A percentile compares a stretch with the other conserved stretches of the same genome.
Evolutionary conservation across 2,888 invertebrate genomes (phyloP).

Genomic region (Torymus aiolomorphi): DNA sequence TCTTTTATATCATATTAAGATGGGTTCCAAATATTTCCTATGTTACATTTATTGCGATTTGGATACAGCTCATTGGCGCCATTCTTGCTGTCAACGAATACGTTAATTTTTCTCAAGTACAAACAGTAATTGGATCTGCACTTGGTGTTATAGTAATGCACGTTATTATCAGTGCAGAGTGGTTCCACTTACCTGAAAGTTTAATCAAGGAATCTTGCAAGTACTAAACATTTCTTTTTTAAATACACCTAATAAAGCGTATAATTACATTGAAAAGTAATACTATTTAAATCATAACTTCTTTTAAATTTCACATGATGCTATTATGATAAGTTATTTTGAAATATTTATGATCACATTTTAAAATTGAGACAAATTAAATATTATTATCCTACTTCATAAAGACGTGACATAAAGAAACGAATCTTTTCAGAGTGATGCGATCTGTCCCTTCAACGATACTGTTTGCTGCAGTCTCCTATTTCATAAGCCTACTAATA

Average conservation of each 20-base stretch:
- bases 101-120: not conserved
- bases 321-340: too few species aligned
- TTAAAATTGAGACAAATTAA: too few species aligned
- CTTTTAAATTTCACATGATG: too few species aligned
- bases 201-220: conserved; percentile 36
- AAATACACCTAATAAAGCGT: too few species aligned
- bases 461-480: not conserved
- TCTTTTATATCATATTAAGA: not conserved
- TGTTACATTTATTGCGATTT: not conserved
- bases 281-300: too few species aligned
- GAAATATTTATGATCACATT: too few species aligned
- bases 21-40: conserved; percentile 4
- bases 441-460: not conserved
- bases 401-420: too few species aligned
- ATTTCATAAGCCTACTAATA: not conserved
- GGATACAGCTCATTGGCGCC: not conserved
- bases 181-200: conserved; percentile 12
- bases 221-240: not conserved
- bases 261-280: too few species aligned
- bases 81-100: too few species aligned
- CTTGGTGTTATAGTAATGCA: not conserved
- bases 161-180: not conserved
- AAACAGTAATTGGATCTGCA: not conserved
- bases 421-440: not conserved
- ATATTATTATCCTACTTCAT: too few species aligned